Evolutionary conservation across 2,888 invertebrate genomes (phyloP).

Genomic region (Polyommatus iphigenia): DNA sequence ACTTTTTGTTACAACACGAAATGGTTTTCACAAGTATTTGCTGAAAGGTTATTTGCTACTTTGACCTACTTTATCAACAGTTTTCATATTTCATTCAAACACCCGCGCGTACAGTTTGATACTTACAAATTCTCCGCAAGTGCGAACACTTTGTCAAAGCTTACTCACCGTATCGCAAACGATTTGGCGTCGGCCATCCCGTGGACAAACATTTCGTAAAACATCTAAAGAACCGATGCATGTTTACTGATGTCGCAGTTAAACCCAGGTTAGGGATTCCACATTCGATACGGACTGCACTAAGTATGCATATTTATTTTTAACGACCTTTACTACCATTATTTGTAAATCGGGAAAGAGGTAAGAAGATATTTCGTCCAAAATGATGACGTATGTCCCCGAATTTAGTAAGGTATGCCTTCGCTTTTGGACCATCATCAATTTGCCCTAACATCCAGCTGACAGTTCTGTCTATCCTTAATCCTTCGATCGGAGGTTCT

Average conservation of each 20-base stretch:
- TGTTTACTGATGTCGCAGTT: not conserved
- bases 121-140: not conserved
- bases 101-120: not conserved
- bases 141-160: not conserved
- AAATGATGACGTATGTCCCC: too few species aligned
- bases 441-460: not conserved
- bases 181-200: conserved; percentile 6
- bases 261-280: not conserved
- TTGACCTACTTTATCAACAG: not conserved
- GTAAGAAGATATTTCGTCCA: too few species aligned
- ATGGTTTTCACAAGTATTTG: not conserved
- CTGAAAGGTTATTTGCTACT: not conserved
- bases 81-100: not conserved
- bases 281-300: not conserved
- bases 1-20: conserved; percentile 1
- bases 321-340: too few species aligned
- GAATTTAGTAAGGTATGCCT: not conserved
- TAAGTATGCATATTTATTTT: not conserved
- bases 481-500: too few species aligned
- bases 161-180: not conserved
- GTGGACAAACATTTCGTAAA: conserved; percentile 4
- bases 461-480: not conserved
- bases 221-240: not conserved
- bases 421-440: not conserved
- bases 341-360: too few species aligned